Percentiles rank a stretch among this genome's conserved stretches.
Conservation (phyloP, 2,888 invertebrate species). For the Agriotes lineatus region DNA sequence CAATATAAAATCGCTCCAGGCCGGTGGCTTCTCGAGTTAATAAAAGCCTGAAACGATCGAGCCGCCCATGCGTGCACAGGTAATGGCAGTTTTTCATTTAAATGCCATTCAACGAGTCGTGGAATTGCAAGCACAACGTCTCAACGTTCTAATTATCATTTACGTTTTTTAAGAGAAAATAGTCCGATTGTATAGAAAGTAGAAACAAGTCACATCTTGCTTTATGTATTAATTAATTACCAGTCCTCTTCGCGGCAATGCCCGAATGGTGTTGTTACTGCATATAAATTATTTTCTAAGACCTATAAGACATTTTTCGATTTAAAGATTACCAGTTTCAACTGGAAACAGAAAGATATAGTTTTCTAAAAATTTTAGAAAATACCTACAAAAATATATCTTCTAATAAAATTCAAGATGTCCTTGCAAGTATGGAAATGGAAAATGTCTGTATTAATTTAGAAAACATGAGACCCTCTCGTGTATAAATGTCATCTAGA, state of each 20-base stretch:
- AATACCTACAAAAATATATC: too few relatives aligned
- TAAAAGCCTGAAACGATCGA: too few relatives aligned
- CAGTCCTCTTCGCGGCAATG: not conserved
- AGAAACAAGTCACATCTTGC: slow-evolving; percentile 3
- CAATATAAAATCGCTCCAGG: too few relatives aligned
- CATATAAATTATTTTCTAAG: slow-evolving; percentile 18
- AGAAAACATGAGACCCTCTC: too few relatives aligned
- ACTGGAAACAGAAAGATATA: slow-evolving; percentile 10
- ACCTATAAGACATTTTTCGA: slow-evolving; percentile 19
- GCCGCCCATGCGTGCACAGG: too few relatives aligned
- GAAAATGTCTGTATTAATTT: too few relatives aligned
- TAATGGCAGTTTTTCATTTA: not conserved
- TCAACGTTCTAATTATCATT: not conserved
- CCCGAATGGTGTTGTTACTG: slow-evolving; percentile 10
- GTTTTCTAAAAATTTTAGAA: too few relatives aligned
- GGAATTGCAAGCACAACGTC: not conserved
- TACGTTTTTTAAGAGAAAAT: not conserved
- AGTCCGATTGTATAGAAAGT: slow-evolving; percentile 10
- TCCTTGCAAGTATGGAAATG: too few relatives aligned
- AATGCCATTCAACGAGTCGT: not conserved
- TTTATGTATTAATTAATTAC: slow-evolving; percentile 18
- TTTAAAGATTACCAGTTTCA: slow-evolving; percentile 21
- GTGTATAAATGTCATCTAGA: too few relatives aligned
- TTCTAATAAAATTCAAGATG: too few relatives aligned
- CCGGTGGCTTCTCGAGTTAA: too few relatives aligned